phyloP scores from a whole-genome alignment of 2,888 invertebrate species.

The Tridacna gigas region DNA sequence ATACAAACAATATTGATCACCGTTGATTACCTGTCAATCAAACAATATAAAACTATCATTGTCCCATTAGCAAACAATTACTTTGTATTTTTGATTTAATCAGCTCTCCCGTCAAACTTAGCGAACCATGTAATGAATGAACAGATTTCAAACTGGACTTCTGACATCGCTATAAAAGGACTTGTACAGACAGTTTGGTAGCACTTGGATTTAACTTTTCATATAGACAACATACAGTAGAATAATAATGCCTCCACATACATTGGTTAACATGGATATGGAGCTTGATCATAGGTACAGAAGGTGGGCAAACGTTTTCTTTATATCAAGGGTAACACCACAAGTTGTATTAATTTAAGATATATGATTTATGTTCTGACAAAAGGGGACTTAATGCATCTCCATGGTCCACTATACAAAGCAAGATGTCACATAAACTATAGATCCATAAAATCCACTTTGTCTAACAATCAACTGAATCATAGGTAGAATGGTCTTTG shows the following conservation, averaged over 20 bases:
- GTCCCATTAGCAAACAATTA: slow-evolving; percentile 28
- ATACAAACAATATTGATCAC: slow-evolving; percentile 35
- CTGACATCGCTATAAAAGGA: neutral
- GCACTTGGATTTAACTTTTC: neutral
- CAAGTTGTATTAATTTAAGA: no score
- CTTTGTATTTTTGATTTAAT: slow-evolving; percentile 27
- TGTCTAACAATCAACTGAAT: no score
- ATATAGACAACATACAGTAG: neutral
- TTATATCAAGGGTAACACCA: no score
- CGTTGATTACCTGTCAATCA: slow-evolving; percentile 26
- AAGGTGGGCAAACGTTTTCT: no score
- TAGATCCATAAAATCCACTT: no score
- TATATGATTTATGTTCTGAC: no score
- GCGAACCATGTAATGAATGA: slow-evolving; percentile 14
- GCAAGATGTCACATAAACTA: no score
- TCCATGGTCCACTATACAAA: no score
- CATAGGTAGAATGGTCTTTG: no score
- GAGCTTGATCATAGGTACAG: no score
- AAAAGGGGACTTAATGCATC: no score
- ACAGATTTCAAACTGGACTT: neutral
- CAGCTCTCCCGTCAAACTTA: slow-evolving; percentile 26
- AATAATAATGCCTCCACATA: slow-evolving; percentile 6
- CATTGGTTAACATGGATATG: neutral
- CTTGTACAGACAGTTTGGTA: no score
- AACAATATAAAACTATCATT: slow-evolving; percentile 29